Evolutionary conservation across 1,140 invertebrate species (phyloP).

Genomic region (Daktulosphaira vitifoliae): DNA sequence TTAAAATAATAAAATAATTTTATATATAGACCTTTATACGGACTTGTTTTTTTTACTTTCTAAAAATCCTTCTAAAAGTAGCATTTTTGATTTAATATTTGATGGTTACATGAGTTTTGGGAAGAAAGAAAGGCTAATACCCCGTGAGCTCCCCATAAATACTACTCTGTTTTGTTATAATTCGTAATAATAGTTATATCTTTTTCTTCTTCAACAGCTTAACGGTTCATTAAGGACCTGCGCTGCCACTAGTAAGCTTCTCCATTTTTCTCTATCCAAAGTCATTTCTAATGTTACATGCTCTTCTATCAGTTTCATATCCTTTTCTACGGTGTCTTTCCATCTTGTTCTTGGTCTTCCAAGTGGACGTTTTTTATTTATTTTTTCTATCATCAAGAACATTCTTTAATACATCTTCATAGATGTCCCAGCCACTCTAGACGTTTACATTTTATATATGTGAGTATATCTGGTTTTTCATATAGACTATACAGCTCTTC

Average conservation of each 20-base stretch:
- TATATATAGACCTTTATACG: no score
- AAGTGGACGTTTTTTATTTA: not conserved
- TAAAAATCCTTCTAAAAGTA: no score
- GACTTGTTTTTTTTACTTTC: no score
- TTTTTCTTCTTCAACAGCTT: no score
- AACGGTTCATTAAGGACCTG: no score
- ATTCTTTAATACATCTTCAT: not conserved
- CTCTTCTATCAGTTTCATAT: slow-evolving; percentile 6
- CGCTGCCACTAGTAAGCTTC: not conserved
- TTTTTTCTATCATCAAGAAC: not conserved
- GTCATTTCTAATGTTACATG: not conserved
- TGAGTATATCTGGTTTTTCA: not conserved
- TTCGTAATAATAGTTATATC: no score
- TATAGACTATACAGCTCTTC: not conserved
- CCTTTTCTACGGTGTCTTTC: not conserved
- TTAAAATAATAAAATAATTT: no score
- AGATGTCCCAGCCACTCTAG: not conserved
- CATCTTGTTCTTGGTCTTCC: not conserved
- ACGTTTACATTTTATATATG: not conserved
- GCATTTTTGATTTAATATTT: no score
- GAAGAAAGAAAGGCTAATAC: no score
- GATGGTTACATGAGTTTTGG: no score
- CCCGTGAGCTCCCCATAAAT: no score
- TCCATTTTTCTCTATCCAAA: not conserved
- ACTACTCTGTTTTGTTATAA: no score